These are phyloP conservation scores for Trichopoda pennipes DNA, from an alignment of 2,888 invertebrate species.

Conservation along the genomic window DNA sequence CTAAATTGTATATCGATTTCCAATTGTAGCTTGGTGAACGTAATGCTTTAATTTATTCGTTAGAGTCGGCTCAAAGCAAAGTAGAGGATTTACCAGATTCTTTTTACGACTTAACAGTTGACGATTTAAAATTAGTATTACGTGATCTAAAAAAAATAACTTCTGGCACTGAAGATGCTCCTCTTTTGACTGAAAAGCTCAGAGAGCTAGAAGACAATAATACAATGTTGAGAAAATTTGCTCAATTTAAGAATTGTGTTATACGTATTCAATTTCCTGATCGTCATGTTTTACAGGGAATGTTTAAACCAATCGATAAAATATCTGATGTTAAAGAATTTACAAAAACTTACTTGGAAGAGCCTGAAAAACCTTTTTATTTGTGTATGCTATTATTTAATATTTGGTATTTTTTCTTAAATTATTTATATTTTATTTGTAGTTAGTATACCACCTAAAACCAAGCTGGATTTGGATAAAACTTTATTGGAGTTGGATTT, in stretches of 20 bases:
- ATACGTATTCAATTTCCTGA: conserved; percentile 94
- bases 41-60: conserved; percentile 88
- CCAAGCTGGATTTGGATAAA: conserved; percentile 83
- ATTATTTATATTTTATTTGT: conserved; percentile 65
- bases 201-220: conserved; percentile 84
- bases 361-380: conserved; percentile 86
- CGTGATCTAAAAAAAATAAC: conserved; percentile 87
- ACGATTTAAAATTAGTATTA: conserved; percentile 89
- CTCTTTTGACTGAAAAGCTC: conserved; percentile 86
- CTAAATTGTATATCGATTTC: neutral
- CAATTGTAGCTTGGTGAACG: conserved; percentile 86
- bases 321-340: conserved; percentile 87
- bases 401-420: neutral
- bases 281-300: conserved; percentile 91
- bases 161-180: conserved; percentile 86
- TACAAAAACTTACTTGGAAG: conserved; percentile 86
- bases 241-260: conserved; percentile 88
- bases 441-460: conserved; percentile 93
- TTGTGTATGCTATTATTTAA: conserved; percentile 85
- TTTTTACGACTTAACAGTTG: conserved; percentile 92
- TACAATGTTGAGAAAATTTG: conserved; percentile 83
- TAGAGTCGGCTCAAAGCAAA: conserved; percentile 84
- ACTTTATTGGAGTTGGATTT: conserved; percentile 88
- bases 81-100: conserved; percentile 90
- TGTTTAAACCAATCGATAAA: conserved; percentile 89